These are phyloP conservation scores for Andrena trimmerana DNA, from an alignment of 2,888 invertebrate species.

Conservation along the genomic window DNA sequence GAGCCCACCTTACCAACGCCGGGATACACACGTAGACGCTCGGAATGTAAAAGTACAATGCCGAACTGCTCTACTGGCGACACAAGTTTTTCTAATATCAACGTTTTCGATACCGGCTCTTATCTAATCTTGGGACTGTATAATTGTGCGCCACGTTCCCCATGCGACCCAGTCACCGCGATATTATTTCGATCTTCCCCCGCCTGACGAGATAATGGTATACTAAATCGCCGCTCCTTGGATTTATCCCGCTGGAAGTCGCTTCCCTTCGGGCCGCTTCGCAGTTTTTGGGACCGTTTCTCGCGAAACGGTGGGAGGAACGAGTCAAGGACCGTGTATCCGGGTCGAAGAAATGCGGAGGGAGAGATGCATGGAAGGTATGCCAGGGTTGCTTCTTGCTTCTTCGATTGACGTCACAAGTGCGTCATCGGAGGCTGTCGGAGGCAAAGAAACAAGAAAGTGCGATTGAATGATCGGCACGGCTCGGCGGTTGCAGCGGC, in stretches of 20 bases:
- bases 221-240: neutral
- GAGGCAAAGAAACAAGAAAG: slow-evolving; percentile 83
- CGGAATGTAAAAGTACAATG: neutral
- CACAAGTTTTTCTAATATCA: slow-evolving; percentile 41
- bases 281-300: too few species aligned
- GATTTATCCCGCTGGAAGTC: too few species aligned
- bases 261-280: too few species aligned
- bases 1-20: too few species aligned
- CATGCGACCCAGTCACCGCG: neutral
- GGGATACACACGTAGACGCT: too few species aligned
- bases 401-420: slow-evolving; percentile 83
- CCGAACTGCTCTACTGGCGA: slow-evolving; percentile 15
- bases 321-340: slow-evolving; percentile 55
- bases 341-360: slow-evolving; percentile 67
- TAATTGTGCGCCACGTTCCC: slow-evolving; percentile 17
- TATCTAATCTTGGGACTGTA: slow-evolving; percentile 51
- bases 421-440: slow-evolving; percentile 79
- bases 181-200: slow-evolving; percentile 1
- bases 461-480: slow-evolving; percentile 82
- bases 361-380: slow-evolving; percentile 73
- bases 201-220: neutral
- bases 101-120: slow-evolving; percentile 18
- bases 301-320: neutral
- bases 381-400: slow-evolving; percentile 79
- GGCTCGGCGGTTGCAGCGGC: slow-evolving; percentile 58